Conservation (phyloP, 1,140 invertebrate genomes). For the Lepeophtheirus salmonis region DNA sequence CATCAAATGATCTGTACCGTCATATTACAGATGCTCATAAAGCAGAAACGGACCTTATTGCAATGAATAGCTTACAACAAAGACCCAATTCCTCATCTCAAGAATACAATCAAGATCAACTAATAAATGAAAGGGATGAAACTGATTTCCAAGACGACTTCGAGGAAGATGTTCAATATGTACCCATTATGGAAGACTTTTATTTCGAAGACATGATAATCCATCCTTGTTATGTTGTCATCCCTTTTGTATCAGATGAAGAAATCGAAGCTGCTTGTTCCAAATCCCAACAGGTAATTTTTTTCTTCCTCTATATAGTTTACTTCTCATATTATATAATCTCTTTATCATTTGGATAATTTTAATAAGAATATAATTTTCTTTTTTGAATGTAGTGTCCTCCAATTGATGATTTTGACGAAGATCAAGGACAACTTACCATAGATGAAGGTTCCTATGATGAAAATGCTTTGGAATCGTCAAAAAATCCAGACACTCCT, state of each 20-base stretch:
- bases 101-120: not conserved
- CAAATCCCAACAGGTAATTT: not conserved
- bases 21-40: conserved; percentile 18
- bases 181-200: conserved; percentile 14
- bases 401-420: not conserved
- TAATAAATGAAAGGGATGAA: not conserved
- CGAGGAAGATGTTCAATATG: conserved; percentile 13
- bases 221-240: conserved; percentile 15
- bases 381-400: not conserved
- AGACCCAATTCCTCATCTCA: not conserved
- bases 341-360: too few species aligned
- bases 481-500: not conserved
- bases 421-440: conserved; percentile 3
- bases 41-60: conserved; percentile 6
- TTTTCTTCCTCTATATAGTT: not conserved
- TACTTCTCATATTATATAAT: too few species aligned
- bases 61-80: not conserved
- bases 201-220: conserved; percentile 12
- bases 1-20: conserved; percentile 19
- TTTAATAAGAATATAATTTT: too few species aligned
- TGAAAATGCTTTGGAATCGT: not conserved
- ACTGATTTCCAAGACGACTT: not conserved
- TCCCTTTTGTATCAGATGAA: conserved; percentile 14
- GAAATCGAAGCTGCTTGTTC: conserved; percentile 13
- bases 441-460: conserved; percentile 9